phyloP scores from a whole-genome alignment of 2,113 vertebrate species.

The Myodes glareolus region DNA sequence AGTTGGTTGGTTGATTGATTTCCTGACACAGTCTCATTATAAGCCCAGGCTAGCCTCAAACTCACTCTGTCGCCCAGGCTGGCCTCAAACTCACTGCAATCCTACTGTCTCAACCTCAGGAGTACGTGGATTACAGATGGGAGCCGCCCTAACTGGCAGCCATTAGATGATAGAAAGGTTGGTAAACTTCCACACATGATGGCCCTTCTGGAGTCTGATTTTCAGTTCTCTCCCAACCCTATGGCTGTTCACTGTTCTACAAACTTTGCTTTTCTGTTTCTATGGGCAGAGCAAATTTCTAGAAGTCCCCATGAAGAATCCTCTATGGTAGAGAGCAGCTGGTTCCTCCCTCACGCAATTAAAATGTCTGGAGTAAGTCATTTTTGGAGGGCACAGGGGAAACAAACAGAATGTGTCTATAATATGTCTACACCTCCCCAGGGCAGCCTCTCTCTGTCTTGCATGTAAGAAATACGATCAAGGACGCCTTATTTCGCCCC shows the following conservation, averaged over 20 bases:
- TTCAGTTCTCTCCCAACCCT: background rate
- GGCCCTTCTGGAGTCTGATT: background rate
- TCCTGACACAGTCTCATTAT: background rate
- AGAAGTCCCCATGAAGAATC: slow-evolving; percentile 15
- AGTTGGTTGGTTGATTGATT: background rate
- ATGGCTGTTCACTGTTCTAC: background rate
- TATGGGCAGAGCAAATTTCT: slow-evolving; percentile 43
- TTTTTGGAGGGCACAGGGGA: slow-evolving; percentile 30
- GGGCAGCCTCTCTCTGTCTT: background rate
- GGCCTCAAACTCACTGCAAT: background rate
- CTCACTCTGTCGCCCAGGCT: background rate
- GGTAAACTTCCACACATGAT: background rate
- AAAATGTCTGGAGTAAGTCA: slow-evolving; percentile 16
- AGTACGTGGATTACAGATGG: background rate
- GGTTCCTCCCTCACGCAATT: background rate
- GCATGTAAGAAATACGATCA: background rate
- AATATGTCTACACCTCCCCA: background rate
- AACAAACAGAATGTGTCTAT: slow-evolving; percentile 1
- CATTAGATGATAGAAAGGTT: background rate
- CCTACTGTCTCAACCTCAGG: background rate
- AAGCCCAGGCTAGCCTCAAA: background rate
- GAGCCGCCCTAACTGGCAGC: background rate
- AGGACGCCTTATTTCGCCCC: background rate
- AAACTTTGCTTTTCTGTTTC: background rate
- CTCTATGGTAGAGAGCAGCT: background rate